Percentiles rank a stretch among this genome's conserved stretches.
Evolutionary conservation across 2,797 vertebrate genomes (phyloP).

Genomic region (Myripristis murdjan): DNA sequence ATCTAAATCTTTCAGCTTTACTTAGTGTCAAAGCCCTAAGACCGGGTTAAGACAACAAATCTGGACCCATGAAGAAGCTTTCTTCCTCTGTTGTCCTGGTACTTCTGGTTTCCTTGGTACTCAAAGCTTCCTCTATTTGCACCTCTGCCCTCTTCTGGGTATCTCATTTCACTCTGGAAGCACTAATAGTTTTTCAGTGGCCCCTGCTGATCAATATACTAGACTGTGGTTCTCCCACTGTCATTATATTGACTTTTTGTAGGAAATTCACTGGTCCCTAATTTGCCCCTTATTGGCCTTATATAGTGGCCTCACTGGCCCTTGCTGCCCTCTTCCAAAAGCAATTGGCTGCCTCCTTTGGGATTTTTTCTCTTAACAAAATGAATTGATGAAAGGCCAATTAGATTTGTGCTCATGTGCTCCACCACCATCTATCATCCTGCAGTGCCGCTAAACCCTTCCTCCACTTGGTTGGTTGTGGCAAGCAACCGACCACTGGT

Average conservation of each 20-base stretch:
- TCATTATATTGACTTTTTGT: not conserved
- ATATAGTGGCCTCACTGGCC: no score
- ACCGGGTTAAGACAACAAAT: no score
- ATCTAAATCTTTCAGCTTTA: no score
- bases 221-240: not conserved
- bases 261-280: not conserved
- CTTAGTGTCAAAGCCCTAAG: no score
- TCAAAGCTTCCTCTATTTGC: no score
- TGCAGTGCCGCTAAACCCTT: constrained; percentile 33
- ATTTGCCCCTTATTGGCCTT: constrained; percentile 9
- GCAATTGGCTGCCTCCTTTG: constrained; percentile 22
- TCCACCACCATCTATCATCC: constrained; percentile 62
- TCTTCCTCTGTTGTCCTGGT: constrained; percentile 8
- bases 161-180: constrained; percentile 1
- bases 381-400: constrained; percentile 60
- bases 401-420: constrained; percentile 52
- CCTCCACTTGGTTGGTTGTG: constrained; percentile 37
- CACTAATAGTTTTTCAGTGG: no score
- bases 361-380: constrained; percentile 24
- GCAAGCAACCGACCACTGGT: no score
- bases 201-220: constrained; percentile 16
- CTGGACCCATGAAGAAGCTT: not conserved
- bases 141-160: constrained; percentile 1
- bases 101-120: no score
- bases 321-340: not conserved